phyloP scores from a whole-genome alignment of 1,140 invertebrate genomes.

The Coptotermes formosanus region DNA sequence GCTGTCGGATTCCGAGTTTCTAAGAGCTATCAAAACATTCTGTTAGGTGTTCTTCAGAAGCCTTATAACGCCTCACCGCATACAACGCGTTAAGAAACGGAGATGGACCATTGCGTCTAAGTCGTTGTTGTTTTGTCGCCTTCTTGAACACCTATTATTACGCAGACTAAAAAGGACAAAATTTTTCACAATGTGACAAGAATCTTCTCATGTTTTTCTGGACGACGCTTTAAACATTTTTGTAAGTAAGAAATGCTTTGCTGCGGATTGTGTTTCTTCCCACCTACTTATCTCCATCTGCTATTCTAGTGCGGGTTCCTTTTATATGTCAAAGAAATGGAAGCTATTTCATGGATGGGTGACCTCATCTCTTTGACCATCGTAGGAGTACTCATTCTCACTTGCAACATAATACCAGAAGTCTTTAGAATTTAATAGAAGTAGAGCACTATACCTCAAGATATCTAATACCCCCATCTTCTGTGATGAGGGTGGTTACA shows the following conservation, averaged over 20 bases:
- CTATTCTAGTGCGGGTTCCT: neutral
- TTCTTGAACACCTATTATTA: neutral
- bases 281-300: neutral
- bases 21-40: neutral
- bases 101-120: neutral
- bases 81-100: neutral
- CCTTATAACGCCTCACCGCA: neutral
- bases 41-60: neutral
- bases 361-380: too few species aligned
- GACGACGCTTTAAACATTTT: neutral
- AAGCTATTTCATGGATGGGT: neutral
- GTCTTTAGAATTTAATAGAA: too few species aligned
- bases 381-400: too few species aligned
- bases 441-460: too few species aligned
- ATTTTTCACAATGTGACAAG: constrained; percentile 4
- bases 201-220: neutral
- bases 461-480: too few species aligned
- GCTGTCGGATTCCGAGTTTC: neutral
- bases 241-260: neutral
- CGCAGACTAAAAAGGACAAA: neutral
- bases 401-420: too few species aligned
- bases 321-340: neutral
- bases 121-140: neutral
- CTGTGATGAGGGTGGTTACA: neutral
- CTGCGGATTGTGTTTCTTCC: neutral